These are phyloP conservation scores for Campoletis sonorensis DNA, from an alignment of 1,140 invertebrate genomes.

Conservation along the genomic window DNA sequence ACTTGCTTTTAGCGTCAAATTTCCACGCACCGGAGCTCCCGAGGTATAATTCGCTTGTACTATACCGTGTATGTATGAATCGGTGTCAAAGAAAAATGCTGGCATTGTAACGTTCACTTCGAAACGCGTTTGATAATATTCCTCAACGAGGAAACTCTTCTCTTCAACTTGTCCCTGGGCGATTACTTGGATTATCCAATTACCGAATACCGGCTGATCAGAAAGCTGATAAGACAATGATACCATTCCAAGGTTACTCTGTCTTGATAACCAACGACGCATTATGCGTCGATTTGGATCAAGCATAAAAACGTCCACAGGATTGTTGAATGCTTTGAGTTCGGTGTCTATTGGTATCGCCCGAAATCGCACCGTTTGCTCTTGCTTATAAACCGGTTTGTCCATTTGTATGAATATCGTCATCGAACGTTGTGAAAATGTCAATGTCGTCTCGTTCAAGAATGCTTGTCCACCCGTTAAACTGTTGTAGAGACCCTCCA, in stretches of 20 bases:
- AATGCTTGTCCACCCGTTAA: slow-evolving; percentile 91
- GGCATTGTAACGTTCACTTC: slow-evolving; percentile 98
- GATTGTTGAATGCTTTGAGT: slow-evolving; percentile 90
- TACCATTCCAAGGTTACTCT: slow-evolving; percentile 93
- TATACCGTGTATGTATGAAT: slow-evolving; percentile 87
- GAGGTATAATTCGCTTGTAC: slow-evolving; percentile 97
- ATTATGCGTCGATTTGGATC: slow-evolving; percentile 92
- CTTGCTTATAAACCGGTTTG: slow-evolving; percentile 96
- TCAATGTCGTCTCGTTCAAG: slow-evolving; percentile 87
- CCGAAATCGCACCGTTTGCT: slow-evolving; percentile 91
- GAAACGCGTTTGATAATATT: slow-evolving; percentile 95
- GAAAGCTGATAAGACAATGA: slow-evolving; percentile 93
- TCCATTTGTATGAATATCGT: slow-evolving; percentile 97
- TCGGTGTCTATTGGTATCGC: slow-evolving; percentile 93
- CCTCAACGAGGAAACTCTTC: slow-evolving; percentile 91
- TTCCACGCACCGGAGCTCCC: slow-evolving; percentile 88
- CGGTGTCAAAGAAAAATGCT: slow-evolving; percentile 92
- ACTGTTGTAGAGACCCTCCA: slow-evolving; percentile 92
- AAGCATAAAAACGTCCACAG: slow-evolving; percentile 92
- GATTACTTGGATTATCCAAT: slow-evolving; percentile 93
- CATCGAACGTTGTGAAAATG: slow-evolving; percentile 93
- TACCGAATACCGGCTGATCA: slow-evolving; percentile 93
- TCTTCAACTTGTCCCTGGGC: slow-evolving; percentile 93
- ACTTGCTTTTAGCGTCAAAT: slow-evolving; percentile 89
- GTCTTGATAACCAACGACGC: slow-evolving; percentile 92